These are phyloP conservation scores for Allolobophora icterica DNA, from an alignment of 2,888 invertebrate species.

Conservation along the genomic window DNA sequence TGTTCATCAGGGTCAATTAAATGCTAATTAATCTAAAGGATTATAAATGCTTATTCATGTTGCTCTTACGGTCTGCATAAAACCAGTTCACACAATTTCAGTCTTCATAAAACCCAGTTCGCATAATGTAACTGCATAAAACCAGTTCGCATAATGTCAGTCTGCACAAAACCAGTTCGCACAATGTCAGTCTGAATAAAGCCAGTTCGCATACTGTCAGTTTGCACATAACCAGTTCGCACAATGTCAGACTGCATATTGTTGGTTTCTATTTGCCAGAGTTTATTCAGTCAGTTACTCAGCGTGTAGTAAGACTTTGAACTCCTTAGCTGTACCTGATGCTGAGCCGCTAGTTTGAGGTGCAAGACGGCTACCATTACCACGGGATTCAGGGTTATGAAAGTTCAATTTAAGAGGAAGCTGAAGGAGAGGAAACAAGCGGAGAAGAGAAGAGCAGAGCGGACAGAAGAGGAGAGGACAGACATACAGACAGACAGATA, in stretches of 20 bases:
- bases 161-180: background rate
- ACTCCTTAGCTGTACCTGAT: background rate
- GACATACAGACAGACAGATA: background rate
- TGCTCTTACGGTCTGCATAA: too few species aligned
- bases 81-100: background rate
- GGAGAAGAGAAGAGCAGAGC: background rate
- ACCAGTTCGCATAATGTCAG: too few species aligned
- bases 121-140: too few species aligned
- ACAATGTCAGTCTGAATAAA: background rate
- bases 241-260: background rate
- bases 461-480: too few species aligned
- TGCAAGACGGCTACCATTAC: background rate
- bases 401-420: background rate
- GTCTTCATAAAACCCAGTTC: too few species aligned
- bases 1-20: background rate
- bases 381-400: background rate
- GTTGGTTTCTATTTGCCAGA: too few species aligned
- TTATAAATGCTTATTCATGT: background rate
- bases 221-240: too few species aligned
- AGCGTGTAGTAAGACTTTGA: slow-evolving; percentile 1
- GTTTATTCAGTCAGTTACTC: too few species aligned
- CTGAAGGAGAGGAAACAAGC: background rate
- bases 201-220: too few species aligned
- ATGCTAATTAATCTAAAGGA: background rate
- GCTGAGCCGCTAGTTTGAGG: background rate